Evolutionary conservation across 2,797 vertebrate genomes (phyloP).

Genomic region (Manis crassicaudata): DNA sequence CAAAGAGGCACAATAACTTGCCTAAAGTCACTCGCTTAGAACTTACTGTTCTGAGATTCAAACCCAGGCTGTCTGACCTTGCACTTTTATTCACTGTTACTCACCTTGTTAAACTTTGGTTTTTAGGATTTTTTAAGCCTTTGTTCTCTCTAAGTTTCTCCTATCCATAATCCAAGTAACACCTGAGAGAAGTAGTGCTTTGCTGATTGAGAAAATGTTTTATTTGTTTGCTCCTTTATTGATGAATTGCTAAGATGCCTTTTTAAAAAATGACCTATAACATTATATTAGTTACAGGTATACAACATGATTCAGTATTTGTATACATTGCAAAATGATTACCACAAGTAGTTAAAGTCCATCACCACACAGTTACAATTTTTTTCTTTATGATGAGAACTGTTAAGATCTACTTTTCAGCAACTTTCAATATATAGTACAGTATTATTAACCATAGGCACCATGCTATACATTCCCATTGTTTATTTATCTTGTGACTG

Average conservation of each 20-base stretch:
- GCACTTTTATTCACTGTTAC: neutral
- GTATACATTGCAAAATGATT: neutral
- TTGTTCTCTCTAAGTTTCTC: neutral
- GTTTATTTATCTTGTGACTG: neutral
- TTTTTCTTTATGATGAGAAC: neutral
- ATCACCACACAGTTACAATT: neutral
- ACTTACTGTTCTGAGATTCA: neutral
- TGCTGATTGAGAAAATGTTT: neutral
- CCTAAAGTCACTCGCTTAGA: neutral
- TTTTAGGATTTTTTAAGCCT: conserved; percentile 1
- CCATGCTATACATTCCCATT: neutral
- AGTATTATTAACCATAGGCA: neutral
- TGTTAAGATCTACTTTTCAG: neutral
- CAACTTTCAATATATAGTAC: neutral
- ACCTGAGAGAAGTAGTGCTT: neutral
- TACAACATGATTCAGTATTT: neutral
- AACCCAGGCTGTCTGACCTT: neutral
- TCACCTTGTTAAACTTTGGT: neutral
- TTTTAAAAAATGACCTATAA: neutral
- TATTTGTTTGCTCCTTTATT: neutral
- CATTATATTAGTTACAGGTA: neutral
- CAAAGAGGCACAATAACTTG: neutral
- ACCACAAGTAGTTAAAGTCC: neutral
- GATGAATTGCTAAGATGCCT: neutral
- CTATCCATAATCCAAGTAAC: conserved; percentile 16